Base-by-base conservation (phyloP, 2,113 vertebrate species). In the Neolamprologus brichardi region DNA sequence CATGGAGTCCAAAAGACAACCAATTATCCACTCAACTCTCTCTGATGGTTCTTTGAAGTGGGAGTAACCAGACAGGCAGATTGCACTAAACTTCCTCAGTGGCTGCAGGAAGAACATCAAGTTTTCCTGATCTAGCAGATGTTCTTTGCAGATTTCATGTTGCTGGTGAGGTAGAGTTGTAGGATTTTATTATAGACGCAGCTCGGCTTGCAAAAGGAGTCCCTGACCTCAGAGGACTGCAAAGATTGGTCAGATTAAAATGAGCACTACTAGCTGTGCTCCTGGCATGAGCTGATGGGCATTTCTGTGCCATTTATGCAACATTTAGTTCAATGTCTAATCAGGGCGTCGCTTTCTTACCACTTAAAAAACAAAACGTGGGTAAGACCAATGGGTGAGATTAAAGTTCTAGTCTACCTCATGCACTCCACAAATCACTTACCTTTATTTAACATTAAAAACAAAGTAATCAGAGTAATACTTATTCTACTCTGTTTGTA, bases 1-100 rank as follows among this genome's bases (percentile, higher is more conserved):
- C 87, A 60, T 86, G 46, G 78, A 90, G 88, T 60, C 89, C 91
- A 90, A 52, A 90, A 64, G 86, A 89, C 82, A 60, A 84, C 78
- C 90, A 88, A 80, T 94, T 89, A 90, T 84, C 88, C 82, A 72
- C 86, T 88, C 82, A 70, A 46, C 75, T 86, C 51, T 23, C 34
- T 53, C 56, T 77, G 56, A 86, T 82, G 41, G 67, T 20, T 52
- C 25, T 88, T 64, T 86, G 41, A 81, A 79, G 79, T 83, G 56
- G 25, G 84, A 81, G 75, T 28, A 28, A 75, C 8, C 83, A 41
- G 70, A 46, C 77, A 2, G 56, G 28, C 49, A 17, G 80, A 86
- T 51, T 49, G 28, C 52, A 18, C 49, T 25, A 0, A 54, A 79
- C 84, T 14, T 85, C 79, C 62, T 84, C 78, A 30, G 67, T 13